Conservation (phyloP, 2,113 vertebrate species). For the Scomber japonicus region DNA sequence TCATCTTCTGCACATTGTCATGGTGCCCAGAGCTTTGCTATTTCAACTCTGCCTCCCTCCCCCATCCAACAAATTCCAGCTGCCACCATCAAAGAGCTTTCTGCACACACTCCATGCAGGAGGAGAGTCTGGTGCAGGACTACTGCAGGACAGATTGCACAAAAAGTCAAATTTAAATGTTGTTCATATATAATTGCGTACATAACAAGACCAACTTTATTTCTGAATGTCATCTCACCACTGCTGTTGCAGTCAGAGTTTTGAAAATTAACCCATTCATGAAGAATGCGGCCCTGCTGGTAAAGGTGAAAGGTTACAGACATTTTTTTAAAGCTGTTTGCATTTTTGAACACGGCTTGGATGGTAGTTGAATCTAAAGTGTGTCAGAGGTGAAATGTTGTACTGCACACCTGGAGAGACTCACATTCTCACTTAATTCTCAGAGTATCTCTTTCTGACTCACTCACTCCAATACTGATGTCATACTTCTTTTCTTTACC, state of each 20-base stretch:
- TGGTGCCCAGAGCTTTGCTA: conserved; percentile 72
- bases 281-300: conserved; percentile 19
- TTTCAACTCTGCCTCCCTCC: conserved; percentile 62
- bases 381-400: conserved; percentile 47
- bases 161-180: not conserved
- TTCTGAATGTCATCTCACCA: not conserved
- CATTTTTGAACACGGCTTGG: conserved; percentile 24
- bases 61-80: conserved; percentile 73
- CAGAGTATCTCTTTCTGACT: not conserved
- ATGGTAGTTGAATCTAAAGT: not conserved
- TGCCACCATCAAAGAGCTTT: conserved; percentile 70
- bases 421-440: conserved; percentile 4
- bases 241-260: conserved; percentile 5
- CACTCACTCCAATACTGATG: not conserved
- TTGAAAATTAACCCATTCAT: not conserved
- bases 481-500: not conserved
- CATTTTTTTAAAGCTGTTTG: conserved; percentile 18
- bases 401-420: conserved; percentile 24
- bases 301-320: conserved; percentile 24
- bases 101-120: conserved; percentile 45
- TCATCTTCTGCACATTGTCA: conserved; percentile 59
- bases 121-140: conserved; percentile 1
- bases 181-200: not conserved
- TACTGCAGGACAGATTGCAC: conserved; percentile 17
- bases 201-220: not conserved